A percentile compares a stretch with the other conserved stretches of the same genome.
Evolutionary conservation across 53 echinoderm and acorn worm species (phyloP).

Genomic region (Pentamera pediparva): DNA sequence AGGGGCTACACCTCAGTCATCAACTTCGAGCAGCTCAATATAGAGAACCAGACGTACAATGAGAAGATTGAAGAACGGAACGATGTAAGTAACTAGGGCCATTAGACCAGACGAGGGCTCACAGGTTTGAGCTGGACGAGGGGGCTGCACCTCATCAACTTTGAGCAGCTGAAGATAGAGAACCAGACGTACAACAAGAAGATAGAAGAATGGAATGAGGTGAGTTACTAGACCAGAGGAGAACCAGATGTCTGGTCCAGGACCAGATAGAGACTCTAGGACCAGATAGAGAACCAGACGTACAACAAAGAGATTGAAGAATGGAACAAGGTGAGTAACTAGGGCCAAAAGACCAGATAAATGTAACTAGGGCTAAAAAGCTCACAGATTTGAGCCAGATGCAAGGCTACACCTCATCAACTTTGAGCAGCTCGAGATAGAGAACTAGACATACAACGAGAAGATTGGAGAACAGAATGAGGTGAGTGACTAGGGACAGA

Average conservation of each 20-base stretch:
- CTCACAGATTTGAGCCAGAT: too few relatives aligned
- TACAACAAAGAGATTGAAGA: slow-evolving; percentile 99
- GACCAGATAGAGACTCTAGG: slow-evolving; percentile 58
- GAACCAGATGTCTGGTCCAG: slow-evolving; percentile 55
- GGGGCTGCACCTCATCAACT: too few relatives aligned
- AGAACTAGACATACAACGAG: slow-evolving; percentile 84
- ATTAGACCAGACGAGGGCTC: not conserved
- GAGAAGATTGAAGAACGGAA: slow-evolving; percentile 99
- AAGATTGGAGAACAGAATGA: not conserved
- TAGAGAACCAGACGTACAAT: slow-evolving; percentile 99
- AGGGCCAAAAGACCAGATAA: not conserved
- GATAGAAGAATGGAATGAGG: too few relatives aligned
- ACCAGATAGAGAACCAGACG: slow-evolving; percentile 75
- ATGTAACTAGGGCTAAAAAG: too few relatives aligned
- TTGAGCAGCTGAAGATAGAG: too few relatives aligned
- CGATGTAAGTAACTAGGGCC: slow-evolving; percentile 47
- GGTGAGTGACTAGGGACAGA: too few relatives aligned
- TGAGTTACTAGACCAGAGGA: slow-evolving; percentile 70
- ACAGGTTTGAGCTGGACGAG: too few relatives aligned
- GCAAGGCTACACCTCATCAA: slow-evolving; percentile 98
- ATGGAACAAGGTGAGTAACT: slow-evolving; percentile 85
- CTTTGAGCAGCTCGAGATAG: slow-evolving; percentile 99
- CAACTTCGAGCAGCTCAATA: slow-evolving; percentile 98
- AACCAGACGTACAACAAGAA: too few relatives aligned
- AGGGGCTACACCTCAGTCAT: slow-evolving; percentile 98